phyloP scores from a whole-genome alignment of 2,113 vertebrate genomes.

The Suncus etruscus region DNA sequence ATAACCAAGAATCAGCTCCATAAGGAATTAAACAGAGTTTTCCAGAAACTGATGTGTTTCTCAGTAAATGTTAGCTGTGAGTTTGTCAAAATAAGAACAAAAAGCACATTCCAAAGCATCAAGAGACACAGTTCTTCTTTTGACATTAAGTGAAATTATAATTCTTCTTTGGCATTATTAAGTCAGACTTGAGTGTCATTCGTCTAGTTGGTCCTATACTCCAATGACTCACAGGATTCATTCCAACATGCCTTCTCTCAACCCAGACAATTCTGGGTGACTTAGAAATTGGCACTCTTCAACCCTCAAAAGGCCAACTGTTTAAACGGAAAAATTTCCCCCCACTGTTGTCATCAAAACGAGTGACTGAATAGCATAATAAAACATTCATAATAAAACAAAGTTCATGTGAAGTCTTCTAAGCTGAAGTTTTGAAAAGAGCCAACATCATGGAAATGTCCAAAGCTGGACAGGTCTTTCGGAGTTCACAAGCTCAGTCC shows the following conservation, averaged over 20 bases:
- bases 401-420: slow-evolving; percentile 82
- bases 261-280: neutral
- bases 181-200: neutral
- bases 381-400: slow-evolving; percentile 77
- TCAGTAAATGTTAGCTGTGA: neutral
- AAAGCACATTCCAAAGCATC: neutral
- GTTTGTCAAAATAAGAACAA: neutral
- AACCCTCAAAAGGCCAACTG: slow-evolving; percentile 2
- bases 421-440: slow-evolving; percentile 67
- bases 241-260: neutral
- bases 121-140: neutral
- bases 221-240: slow-evolving; percentile 8
- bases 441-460: slow-evolving; percentile 83
- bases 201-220: neutral
- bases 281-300: neutral
- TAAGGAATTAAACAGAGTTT: slow-evolving; percentile 32
- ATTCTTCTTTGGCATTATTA: slow-evolving; percentile 39
- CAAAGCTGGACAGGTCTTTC: slow-evolving; percentile 76
- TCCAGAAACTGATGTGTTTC: slow-evolving; percentile 21
- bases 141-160: slow-evolving; percentile 21
- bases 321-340: neutral
- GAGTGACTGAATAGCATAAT: slow-evolving; percentile 67
- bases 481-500: slow-evolving; percentile 84
- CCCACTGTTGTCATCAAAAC: slow-evolving; percentile 3
- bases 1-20: neutral